Evolutionary conservation across 1,140 invertebrate species (phyloP).

Genomic region (Brevipalpus yothersi): DNA sequence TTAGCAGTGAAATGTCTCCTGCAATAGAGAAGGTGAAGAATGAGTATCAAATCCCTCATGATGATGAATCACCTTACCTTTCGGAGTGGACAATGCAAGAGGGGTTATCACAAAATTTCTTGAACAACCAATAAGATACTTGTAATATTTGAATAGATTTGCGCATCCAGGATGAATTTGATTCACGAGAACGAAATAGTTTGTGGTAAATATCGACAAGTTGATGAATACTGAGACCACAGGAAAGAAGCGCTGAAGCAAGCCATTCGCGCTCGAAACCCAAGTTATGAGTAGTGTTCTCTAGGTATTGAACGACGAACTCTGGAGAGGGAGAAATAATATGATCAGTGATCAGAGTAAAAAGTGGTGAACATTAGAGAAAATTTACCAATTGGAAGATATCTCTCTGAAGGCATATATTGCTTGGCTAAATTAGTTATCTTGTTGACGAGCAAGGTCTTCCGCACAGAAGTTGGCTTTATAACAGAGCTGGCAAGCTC

Average conservation of each 20-base stretch:
- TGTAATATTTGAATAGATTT: conserved; percentile 19
- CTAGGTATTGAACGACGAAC: conserved; percentile 23
- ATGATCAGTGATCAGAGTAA: not conserved
- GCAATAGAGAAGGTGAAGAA: conserved; percentile 7
- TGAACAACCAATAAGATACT: conserved; percentile 17
- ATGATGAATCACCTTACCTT: conserved; percentile 14
- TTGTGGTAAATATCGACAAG: conserved; percentile 26
- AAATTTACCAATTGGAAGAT: conserved; percentile 27
- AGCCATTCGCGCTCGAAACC: conserved; percentile 20
- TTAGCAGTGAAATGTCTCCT: conserved; percentile 18
- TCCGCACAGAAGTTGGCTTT: conserved; percentile 9
- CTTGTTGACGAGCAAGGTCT: conserved; percentile 21
- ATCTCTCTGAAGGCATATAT: conserved; percentile 24
- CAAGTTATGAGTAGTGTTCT: conserved; percentile 17
- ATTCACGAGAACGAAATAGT: conserved; percentile 21
- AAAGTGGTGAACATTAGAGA: not conserved
- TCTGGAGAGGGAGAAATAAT: conserved; percentile 16
- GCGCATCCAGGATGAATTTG: conserved; percentile 17
- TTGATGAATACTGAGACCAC: conserved; percentile 20
- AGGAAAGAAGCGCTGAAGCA: conserved; percentile 19
- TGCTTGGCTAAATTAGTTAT: conserved; percentile 21
- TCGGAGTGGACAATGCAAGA: conserved; percentile 15
- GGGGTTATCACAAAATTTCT: conserved; percentile 15
- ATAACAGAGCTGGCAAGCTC: conserved; percentile 3
- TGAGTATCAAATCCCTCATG: not conserved